Percentiles rank a stretch among this genome's conserved stretches.
phyloP scores from a whole-genome alignment of 2,888 invertebrate species.

The Bembecia ichneumoniformis region DNA sequence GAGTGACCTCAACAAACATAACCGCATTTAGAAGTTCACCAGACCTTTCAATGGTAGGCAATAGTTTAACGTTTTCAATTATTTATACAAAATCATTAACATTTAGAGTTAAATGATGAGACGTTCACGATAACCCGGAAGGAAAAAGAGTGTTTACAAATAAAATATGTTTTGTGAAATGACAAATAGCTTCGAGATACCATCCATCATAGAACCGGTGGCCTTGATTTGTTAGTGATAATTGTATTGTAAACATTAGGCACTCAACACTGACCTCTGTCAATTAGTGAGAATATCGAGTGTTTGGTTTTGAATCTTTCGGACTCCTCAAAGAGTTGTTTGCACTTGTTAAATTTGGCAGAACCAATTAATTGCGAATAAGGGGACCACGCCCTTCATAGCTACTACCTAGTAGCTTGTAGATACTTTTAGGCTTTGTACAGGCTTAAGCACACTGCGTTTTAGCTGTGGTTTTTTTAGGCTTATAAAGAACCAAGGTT shows the following conservation, averaged over 20 bases:
- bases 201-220: constrained; percentile 17
- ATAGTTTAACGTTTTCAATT: not conserved
- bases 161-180: constrained; percentile 10
- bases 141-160: constrained; percentile 1
- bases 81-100: not conserved
- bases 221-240: constrained; percentile 44
- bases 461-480: too few relatives aligned
- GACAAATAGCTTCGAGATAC: constrained; percentile 14
- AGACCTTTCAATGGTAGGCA: not conserved
- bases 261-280: constrained; percentile 48
- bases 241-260: constrained; percentile 48
- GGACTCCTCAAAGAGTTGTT: too few relatives aligned
- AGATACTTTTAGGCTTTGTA: too few relatives aligned
- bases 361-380: too few relatives aligned
- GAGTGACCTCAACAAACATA: not conserved
- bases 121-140: constrained; percentile 5
- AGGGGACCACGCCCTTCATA: too few relatives aligned
- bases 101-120: not conserved
- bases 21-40: not conserved
- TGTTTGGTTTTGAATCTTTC: constrained; percentile 14
- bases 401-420: too few relatives aligned
- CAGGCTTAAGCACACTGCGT: too few relatives aligned
- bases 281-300: constrained; percentile 37
- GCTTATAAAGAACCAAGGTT: too few relatives aligned
- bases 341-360: too few relatives aligned